A percentile compares a stretch with the other conserved stretches of the same genome.
These are phyloP conservation scores for Apis mellifera DNA, from an alignment of 1,140 invertebrate species.

Conservation along the genomic window Amel_HAv3.1 CM009940.2:8291001-8291500, in stretches of 20 bases:
- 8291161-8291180: neutral
- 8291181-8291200: neutral
- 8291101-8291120: neutral
- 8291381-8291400: neutral
- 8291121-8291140: neutral
- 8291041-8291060: neutral
- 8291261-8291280: neutral
- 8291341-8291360: neutral
- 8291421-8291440: too few species aligned
- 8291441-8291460: too few species aligned
- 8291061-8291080: slow-evolving; percentile 7
- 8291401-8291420: neutral
- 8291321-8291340: too few species aligned
- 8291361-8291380: slow-evolving; percentile 2
- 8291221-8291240: too few species aligned
- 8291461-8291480: too few species aligned
- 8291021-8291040: neutral
- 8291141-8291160: neutral
- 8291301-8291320: neutral
- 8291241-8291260: too few species aligned
- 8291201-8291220: too few species aligned
- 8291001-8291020: neutral
- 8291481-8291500: too few species aligned
- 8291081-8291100: slow-evolving; percentile 9
- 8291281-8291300: neutral